These are phyloP conservation scores for Coelinius sp. DNA, from an alignment of 2,888 invertebrate species.

Conservation along the genomic window DNA sequence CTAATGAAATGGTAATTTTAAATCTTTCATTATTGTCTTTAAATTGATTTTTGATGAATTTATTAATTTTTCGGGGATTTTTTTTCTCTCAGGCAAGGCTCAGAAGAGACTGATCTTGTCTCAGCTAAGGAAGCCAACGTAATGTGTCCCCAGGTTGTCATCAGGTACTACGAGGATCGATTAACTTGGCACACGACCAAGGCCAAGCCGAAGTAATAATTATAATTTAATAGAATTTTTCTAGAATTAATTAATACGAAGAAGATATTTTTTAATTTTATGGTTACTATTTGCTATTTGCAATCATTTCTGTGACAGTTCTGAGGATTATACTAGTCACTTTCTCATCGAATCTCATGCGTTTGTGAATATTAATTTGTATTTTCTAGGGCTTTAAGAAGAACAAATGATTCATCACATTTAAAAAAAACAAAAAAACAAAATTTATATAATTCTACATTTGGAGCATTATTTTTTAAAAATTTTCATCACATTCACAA, in stretches of 20 bases:
- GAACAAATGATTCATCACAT: neutral
- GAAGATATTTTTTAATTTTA: neutral
- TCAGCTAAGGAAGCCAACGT: slow-evolving; percentile 79
- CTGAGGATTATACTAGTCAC: slow-evolving; percentile 5
- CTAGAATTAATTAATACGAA: neutral
- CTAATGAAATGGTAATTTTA: slow-evolving; percentile 92
- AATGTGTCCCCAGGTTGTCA: slow-evolving; percentile 80
- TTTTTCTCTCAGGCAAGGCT: slow-evolving; percentile 73
- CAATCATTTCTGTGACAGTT: neutral
- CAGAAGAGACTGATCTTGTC: slow-evolving; percentile 80
- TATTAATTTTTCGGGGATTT: neutral
- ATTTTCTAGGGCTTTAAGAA: neutral
- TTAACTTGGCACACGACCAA: slow-evolving; percentile 90
- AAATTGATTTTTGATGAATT: too few species aligned
- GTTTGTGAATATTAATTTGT: slow-evolving; percentile 11
- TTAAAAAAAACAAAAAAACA: too few species aligned
- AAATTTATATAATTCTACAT: too few species aligned
- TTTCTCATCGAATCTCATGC: slow-evolving; percentile 9
- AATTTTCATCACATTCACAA: neutral
- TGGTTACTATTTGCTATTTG: neutral
- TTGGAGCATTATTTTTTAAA: too few species aligned
- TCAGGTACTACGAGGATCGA: slow-evolving; percentile 81
- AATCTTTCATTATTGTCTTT: too few species aligned
- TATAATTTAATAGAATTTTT: neutral
- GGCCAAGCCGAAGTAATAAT: slow-evolving; percentile 47